Conservation (phyloP, 2,113 vertebrate species). For the Cavia aperea region DNA sequence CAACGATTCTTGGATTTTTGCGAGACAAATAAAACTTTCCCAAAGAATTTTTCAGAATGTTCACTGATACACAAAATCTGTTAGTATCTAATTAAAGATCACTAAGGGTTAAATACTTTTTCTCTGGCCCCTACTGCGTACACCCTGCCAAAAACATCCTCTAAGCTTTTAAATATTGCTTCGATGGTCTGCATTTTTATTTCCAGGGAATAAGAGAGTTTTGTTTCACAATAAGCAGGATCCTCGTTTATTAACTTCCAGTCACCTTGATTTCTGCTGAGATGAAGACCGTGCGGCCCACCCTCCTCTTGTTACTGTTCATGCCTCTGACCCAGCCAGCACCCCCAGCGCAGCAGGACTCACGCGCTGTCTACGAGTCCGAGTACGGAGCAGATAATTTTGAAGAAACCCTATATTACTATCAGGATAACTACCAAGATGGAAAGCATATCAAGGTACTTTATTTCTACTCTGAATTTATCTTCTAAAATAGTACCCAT, state of each 20-base stretch:
- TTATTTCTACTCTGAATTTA: conserved; percentile 67
- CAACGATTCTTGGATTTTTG: neutral
- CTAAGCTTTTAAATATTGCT: conserved; percentile 95
- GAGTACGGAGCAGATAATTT: conserved; percentile 69
- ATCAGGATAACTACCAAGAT: conserved; percentile 74
- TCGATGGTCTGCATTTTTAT: conserved; percentile 84
- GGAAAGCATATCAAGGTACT: conserved; percentile 77
- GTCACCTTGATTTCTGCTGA: conserved; percentile 64
- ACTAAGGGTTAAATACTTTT: conserved; percentile 89
- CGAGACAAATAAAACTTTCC: conserved; percentile 24
- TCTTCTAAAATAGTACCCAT: conserved; percentile 41
- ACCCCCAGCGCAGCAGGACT: conserved; percentile 73
- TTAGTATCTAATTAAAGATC: conserved; percentile 76
- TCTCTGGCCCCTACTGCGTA: conserved; percentile 82
- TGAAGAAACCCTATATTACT: conserved; percentile 71
- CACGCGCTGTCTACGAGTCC: conserved; percentile 63
- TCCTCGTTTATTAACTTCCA: conserved; percentile 70
- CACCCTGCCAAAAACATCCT: conserved; percentile 85
- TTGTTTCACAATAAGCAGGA: conserved; percentile 66
- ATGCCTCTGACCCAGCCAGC: conserved; percentile 80
- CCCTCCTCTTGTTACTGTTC: conserved; percentile 78
- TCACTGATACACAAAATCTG: conserved; percentile 35
- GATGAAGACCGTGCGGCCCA: conserved; percentile 80
- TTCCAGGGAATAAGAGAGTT: conserved; percentile 80
- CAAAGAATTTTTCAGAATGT: conserved; percentile 50